Conservation (phyloP, 2,797 vertebrate genomes). For the Columba guinea region DNA sequence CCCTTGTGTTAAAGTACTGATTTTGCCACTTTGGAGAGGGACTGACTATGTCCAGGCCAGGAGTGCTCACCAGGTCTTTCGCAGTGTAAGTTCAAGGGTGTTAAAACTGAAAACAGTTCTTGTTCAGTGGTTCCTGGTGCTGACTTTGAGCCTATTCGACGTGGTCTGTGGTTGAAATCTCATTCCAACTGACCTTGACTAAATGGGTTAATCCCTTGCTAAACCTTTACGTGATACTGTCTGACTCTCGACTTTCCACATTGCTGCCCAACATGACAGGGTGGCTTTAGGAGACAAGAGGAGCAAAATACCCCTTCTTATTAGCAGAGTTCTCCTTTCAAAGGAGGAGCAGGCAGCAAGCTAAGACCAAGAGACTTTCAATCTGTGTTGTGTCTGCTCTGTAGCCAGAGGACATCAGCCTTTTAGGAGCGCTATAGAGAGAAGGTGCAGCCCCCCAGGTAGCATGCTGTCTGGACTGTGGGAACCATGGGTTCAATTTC, state of each 20-base stretch:
- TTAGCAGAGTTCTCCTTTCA: not conserved
- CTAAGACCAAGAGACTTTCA: not conserved
- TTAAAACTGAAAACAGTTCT: not conserved
- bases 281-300: not conserved
- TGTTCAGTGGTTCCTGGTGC: not conserved
- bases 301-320: not conserved
- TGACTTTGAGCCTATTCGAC: fast-evolving
- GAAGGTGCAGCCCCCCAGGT: not conserved
- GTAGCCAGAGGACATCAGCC: not conserved
- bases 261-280: fast-evolving
- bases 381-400: not conserved
- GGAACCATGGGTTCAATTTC: not conserved
- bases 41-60: not conserved
- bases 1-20: not conserved
- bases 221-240: not conserved
- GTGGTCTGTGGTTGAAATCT: not conserved
- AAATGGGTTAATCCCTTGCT: not conserved
- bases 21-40: not conserved
- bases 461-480: not conserved
- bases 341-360: not conserved
- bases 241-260: not conserved
- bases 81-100: not conserved
- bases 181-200: not conserved
- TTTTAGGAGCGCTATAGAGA: not conserved
- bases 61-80: not conserved